These are phyloP conservation scores for Cherax destructor DNA, from an alignment of 1,140 invertebrate genomes.

Conservation along the genomic window DNA sequence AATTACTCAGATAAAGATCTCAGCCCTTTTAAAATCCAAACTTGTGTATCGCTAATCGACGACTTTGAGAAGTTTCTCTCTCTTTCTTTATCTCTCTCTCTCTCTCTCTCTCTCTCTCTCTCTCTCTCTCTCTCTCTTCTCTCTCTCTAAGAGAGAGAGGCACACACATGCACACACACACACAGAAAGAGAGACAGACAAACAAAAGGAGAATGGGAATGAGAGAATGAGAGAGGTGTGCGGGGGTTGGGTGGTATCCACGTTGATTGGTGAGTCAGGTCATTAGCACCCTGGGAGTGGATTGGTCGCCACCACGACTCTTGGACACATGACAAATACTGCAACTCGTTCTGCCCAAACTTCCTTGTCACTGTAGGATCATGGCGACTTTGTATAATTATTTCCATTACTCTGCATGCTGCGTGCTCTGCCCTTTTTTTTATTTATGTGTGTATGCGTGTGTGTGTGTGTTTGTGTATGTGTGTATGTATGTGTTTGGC, in stretches of 20 bases:
- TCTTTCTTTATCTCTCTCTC: not conserved
- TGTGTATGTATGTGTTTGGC: too few species aligned
- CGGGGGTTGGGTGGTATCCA: slow-evolving; percentile 18
- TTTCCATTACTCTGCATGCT: slow-evolving; percentile 45
- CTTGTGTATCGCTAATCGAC: slow-evolving; percentile 14
- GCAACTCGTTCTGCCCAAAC: slow-evolving; percentile 38
- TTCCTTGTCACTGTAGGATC: slow-evolving; percentile 53
- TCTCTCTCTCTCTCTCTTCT: slow-evolving; percentile 32
- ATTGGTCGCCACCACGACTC: slow-evolving; percentile 28
- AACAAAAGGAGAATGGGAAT: not conserved
- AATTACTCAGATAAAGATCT: slow-evolving; percentile 29
- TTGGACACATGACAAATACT: slow-evolving; percentile 59
- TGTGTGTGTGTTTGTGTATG: too few species aligned
- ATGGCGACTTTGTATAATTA: slow-evolving; percentile 51
- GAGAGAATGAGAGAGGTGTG: not conserved
- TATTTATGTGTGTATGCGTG: not conserved
- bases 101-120: slow-evolving; percentile 16
- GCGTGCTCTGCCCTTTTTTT: slow-evolving; percentile 2
- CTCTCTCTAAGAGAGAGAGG: slow-evolving; percentile 9
- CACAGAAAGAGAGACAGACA: not conserved
- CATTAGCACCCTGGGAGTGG: slow-evolving; percentile 54
- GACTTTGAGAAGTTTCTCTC: not conserved
- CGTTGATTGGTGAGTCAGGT: slow-evolving; percentile 53
- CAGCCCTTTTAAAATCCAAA: not conserved
- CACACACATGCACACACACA: slow-evolving; percentile 1